phyloP scores from a whole-genome alignment of 1,140 invertebrate genomes.

The Tetranychus urticae region DNA sequence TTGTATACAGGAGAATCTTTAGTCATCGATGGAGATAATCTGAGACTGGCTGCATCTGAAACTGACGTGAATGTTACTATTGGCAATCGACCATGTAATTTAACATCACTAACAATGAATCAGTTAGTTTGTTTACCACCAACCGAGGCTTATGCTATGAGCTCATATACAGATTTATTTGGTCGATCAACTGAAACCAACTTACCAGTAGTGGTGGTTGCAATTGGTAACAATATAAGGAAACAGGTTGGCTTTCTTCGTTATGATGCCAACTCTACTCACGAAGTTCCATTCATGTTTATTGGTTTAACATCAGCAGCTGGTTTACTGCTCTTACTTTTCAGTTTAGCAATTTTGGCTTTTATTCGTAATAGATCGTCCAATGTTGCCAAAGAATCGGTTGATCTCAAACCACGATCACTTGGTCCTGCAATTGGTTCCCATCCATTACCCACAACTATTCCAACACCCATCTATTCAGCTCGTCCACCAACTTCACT shows the following conservation, averaged over 20 bases:
- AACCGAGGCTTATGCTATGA: slow-evolving; percentile 33
- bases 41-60: slow-evolving; percentile 73
- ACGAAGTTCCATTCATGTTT: no score
- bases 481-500: no score
- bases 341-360: no score
- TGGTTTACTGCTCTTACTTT: no score
- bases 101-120: slow-evolving; percentile 62
- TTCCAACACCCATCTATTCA: no score
- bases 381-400: no score
- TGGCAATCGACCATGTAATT: slow-evolving; percentile 61
- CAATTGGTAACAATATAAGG: slow-evolving; percentile 56
- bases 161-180: slow-evolving; percentile 60
- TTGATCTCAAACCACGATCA: no score
- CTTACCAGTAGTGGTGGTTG: slow-evolving; percentile 18
- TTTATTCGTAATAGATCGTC: no score
- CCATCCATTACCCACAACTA: no score
- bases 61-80: slow-evolving; percentile 73
- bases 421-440: no score
- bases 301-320: no score
- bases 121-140: slow-evolving; percentile 76
- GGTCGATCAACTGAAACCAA: slow-evolving; percentile 24
- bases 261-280: slow-evolving; percentile 37
- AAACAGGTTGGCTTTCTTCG: slow-evolving; percentile 61
- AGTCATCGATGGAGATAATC: slow-evolving; percentile 78
- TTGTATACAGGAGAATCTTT: slow-evolving; percentile 79